These are phyloP conservation scores for Pygoscelis adeliae DNA, from an alignment of 2,113 vertebrate species.

Conservation along the genomic window DNA sequence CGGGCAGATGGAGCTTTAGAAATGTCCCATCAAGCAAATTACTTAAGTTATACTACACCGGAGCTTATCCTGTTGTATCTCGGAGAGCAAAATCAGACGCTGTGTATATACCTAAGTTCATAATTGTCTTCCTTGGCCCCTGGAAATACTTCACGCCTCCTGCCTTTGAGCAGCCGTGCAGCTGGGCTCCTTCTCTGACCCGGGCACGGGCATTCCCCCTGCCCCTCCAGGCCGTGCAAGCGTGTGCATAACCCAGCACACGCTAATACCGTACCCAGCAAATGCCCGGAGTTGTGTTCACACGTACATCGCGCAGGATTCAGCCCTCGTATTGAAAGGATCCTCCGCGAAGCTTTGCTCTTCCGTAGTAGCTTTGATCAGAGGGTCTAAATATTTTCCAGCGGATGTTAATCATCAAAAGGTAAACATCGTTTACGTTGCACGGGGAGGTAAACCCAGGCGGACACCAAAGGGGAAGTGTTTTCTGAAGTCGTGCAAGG, in stretches of 20 bases:
- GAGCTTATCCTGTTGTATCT: not conserved
- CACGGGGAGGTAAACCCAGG: not conserved
- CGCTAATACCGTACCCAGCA: not conserved
- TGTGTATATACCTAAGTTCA: not conserved
- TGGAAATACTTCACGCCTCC: not conserved
- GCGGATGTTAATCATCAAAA: not conserved
- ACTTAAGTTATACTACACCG: not conserved
- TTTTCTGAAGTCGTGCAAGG: not conserved
- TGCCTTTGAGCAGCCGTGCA: not conserved
- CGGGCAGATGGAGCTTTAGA: not conserved
- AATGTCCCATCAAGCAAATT: not conserved
- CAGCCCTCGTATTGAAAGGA: not conserved
- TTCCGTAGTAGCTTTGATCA: not conserved
- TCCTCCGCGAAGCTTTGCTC: not conserved
- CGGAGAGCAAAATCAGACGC: not conserved
- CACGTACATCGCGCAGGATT: not conserved
- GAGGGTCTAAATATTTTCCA: not conserved
- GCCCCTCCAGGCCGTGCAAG: not conserved
- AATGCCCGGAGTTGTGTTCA: not conserved
- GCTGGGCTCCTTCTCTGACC: not conserved
- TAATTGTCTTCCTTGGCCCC: not conserved
- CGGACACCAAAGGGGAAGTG: not conserved
- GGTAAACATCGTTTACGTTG: not conserved
- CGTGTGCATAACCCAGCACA: fast-evolving
- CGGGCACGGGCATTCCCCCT: fast-evolving